A percentile compares a stretch with the other conserved stretches of the same genome.
These are phyloP conservation scores for Deilephila porcellus DNA, from an alignment of 2,888 invertebrate species.

Conservation along the genomic window DNA sequence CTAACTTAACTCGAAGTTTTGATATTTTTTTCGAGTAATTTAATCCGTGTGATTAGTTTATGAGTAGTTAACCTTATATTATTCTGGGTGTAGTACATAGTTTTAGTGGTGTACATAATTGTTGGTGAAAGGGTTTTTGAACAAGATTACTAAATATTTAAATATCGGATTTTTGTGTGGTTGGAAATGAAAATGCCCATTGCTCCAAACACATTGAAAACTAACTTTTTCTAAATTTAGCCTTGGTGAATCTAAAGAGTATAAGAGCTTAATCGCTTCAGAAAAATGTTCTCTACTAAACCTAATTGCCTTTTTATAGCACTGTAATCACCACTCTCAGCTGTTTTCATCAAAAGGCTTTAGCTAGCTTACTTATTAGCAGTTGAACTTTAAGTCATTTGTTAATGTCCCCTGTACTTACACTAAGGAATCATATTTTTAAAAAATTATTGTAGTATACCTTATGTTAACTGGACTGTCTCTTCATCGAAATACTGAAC, in stretches of 20 bases:
- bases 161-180: not conserved
- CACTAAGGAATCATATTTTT: not conserved
- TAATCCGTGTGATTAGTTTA: too few relatives aligned
- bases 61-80: too few relatives aligned
- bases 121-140: too few relatives aligned
- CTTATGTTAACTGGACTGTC: too few relatives aligned
- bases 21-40: too few relatives aligned
- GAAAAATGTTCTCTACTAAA: slow-evolving; percentile 2
- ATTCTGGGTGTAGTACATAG: too few relatives aligned
- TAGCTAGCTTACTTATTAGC: not conserved
- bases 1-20: too few relatives aligned
- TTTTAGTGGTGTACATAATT: too few relatives aligned
- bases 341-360: not conserved
- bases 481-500: too few relatives aligned
- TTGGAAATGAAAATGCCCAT: too few relatives aligned
- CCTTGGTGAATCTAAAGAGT: not conserved
- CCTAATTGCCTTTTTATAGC: slow-evolving; percentile 24
- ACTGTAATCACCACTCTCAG: slow-evolving; percentile 11
- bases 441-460: too few relatives aligned
- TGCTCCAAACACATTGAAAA: not conserved
- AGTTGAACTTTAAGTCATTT: not conserved
- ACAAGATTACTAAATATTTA: too few relatives aligned
- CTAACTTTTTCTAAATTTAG: not conserved
- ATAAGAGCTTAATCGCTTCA: slow-evolving; percentile 1
- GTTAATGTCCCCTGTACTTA: not conserved